A percentile compares a stretch with the other conserved stretches of the same genome.
Conservation (phyloP, 2,888 invertebrate species). For the Drymonia ruficornis region DNA sequence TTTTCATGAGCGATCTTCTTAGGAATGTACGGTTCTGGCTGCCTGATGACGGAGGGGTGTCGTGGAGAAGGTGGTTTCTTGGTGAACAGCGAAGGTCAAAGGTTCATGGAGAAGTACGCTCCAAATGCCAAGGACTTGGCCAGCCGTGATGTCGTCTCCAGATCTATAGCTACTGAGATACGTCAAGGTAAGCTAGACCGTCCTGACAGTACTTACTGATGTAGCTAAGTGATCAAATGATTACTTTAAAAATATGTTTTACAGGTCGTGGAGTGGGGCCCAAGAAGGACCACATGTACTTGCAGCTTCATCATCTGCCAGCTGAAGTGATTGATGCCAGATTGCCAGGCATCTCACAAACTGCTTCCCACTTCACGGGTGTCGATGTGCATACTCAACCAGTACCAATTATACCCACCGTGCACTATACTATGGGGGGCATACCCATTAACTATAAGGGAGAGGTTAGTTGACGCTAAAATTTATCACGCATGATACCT, state of each 20-base stretch:
- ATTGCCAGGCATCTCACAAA: slow-evolving; percentile 98
- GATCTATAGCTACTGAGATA: slow-evolving; percentile 99
- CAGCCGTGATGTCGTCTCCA: slow-evolving; percentile 98
- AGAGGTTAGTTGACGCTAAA: slow-evolving; percentile 77
- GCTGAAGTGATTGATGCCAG: slow-evolving; percentile 92
- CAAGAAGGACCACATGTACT: slow-evolving; percentile 96
- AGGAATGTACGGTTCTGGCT: slow-evolving; percentile 99
- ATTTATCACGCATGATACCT: not conserved
- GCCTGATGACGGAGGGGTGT: slow-evolving; percentile 98
- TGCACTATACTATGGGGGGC: slow-evolving; percentile 99
- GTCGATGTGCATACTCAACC: slow-evolving; percentile 98
- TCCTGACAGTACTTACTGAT: not conserved
- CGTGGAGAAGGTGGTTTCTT: slow-evolving; percentile 98
- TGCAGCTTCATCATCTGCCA: slow-evolving; percentile 97
- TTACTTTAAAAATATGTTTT: too few species aligned
- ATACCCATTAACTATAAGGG: slow-evolving; percentile 98
- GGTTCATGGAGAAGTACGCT: slow-evolving; percentile 99
- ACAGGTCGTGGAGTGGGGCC: slow-evolving; percentile 94
- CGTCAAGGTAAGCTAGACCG: slow-evolving; percentile 78
- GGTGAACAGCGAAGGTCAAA: slow-evolving; percentile 96
- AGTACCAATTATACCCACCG: slow-evolving; percentile 98
- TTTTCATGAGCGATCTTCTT: slow-evolving; percentile 7
- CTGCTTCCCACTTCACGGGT: slow-evolving; percentile 98
- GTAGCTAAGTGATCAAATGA: too few species aligned
- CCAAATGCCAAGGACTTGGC: slow-evolving; percentile 99